phyloP scores from a whole-genome alignment of 2,888 invertebrate genomes.

The Pseudolycoriella hygida region DNA sequence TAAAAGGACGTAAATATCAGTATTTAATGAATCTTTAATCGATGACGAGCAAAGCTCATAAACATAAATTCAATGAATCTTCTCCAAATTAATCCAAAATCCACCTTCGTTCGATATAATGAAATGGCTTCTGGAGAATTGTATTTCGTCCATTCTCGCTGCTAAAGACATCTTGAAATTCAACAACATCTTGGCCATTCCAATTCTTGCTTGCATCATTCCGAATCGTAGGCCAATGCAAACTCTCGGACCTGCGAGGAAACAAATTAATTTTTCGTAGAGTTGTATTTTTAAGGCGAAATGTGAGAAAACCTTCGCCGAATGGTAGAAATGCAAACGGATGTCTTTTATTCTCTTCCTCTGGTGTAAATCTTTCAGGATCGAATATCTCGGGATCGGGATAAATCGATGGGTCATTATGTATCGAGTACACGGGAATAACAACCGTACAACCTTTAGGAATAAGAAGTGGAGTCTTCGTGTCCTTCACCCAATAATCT shows the following conservation, averaged over 20 bases:
- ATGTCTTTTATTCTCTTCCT: slow-evolving; percentile 23
- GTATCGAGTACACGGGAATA: slow-evolving; percentile 38
- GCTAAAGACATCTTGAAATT: slow-evolving; percentile 17
- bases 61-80: background rate
- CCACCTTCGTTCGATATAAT: slow-evolving; percentile 15
- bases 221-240: slow-evolving; percentile 25
- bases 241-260: slow-evolving; percentile 13
- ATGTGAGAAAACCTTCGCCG: slow-evolving; percentile 22
- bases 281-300: no score
- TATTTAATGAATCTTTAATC: no score
- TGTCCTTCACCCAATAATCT: slow-evolving; percentile 29
- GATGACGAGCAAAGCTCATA: no score
- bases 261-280: background rate
- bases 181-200: slow-evolving; percentile 17
- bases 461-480: slow-evolving; percentile 24
- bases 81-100: slow-evolving; percentile 6
- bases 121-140: slow-evolving; percentile 14
- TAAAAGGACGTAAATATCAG: no score
- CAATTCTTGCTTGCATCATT: slow-evolving; percentile 21
- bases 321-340: slow-evolving; percentile 21
- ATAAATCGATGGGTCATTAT: slow-evolving; percentile 39
- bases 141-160: slow-evolving; percentile 16
- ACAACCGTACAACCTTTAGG: slow-evolving; percentile 33
- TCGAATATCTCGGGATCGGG: slow-evolving; percentile 42
- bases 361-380: slow-evolving; percentile 39